A percentile compares a stretch with the other conserved stretches of the same genome.
Conservation (phyloP, 2,888 invertebrate genomes). For the Marasmarcha lunaedactyla region DNA sequence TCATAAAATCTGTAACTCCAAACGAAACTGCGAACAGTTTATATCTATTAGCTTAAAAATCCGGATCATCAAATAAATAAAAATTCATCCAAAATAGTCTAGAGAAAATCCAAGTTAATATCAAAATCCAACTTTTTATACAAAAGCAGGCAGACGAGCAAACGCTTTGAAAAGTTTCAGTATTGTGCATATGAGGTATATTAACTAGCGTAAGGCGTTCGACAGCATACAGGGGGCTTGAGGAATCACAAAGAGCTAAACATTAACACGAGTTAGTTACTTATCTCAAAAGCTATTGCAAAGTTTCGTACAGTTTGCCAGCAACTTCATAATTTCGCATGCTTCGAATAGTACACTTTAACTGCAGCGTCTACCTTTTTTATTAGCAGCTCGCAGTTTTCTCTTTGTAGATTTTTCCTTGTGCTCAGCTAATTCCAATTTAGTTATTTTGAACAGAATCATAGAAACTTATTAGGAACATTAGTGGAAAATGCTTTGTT, state of each 20-base stretch:
- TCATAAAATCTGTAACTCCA: too few species aligned
- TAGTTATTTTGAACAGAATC: not conserved
- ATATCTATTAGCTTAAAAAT: too few species aligned
- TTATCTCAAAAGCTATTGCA: slow-evolving; percentile 54
- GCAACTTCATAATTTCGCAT: slow-evolving; percentile 37
- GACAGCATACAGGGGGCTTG: slow-evolving; percentile 15
- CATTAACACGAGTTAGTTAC: slow-evolving; percentile 57
- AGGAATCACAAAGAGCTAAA: slow-evolving; percentile 55
- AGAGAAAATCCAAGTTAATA: too few species aligned
- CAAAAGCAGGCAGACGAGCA: slow-evolving; percentile 22
- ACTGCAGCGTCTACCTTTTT: slow-evolving; percentile 1
- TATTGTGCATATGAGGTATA: slow-evolving; percentile 56
- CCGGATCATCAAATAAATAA: too few species aligned
- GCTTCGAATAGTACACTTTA: not conserved
- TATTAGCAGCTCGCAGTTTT: not conserved
- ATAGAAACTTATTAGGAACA: too few species aligned
- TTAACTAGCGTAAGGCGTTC: slow-evolving; percentile 29
- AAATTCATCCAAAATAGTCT: too few species aligned
- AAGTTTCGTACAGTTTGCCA: slow-evolving; percentile 45
- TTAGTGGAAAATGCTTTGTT: too few species aligned
- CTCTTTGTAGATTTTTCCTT: not conserved
- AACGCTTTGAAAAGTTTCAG: slow-evolving; percentile 44
- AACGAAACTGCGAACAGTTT: too few species aligned
- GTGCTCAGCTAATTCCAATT: not conserved
- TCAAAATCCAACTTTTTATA: slow-evolving; percentile 31